A percentile compares a stretch with the other conserved stretches of the same genome.
Evolutionary conservation across 1,140 invertebrate species (phyloP).

Genomic region (Ruditapes philippinarum): DNA sequence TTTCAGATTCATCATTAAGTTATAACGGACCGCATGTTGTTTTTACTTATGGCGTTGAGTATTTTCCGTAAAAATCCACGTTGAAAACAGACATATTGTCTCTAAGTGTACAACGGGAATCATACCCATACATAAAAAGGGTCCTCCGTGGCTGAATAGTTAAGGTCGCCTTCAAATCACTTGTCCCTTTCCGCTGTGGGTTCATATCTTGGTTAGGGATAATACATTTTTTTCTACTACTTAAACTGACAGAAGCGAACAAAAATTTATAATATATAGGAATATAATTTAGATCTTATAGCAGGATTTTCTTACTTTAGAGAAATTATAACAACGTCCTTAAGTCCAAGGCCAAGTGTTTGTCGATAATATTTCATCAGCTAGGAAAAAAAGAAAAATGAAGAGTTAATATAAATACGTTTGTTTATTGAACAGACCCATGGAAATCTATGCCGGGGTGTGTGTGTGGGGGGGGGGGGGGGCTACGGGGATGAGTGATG

Average conservation of each 20-base stretch:
- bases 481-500: background rate
- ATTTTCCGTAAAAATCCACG: background rate
- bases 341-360: background rate
- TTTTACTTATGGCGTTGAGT: background rate
- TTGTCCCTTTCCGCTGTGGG: no score
- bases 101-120: no score
- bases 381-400: background rate
- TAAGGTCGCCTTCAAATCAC: no score
- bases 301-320: background rate
- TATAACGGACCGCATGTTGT: background rate
- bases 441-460: no score
- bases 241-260: no score
- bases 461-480: no score
- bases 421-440: no score
- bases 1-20: background rate
- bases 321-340: background rate
- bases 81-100: no score
- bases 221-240: no score
- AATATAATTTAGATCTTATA: background rate
- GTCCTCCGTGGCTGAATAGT: no score
- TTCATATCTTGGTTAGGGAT: background rate
- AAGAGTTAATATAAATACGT: no score
- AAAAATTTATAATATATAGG: background rate
- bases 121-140: no score
- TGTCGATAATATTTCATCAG: background rate